These are phyloP conservation scores for Siniperca knerii DNA, from an alignment of 2,113 vertebrate genomes.

Conservation along the genomic window DNA sequence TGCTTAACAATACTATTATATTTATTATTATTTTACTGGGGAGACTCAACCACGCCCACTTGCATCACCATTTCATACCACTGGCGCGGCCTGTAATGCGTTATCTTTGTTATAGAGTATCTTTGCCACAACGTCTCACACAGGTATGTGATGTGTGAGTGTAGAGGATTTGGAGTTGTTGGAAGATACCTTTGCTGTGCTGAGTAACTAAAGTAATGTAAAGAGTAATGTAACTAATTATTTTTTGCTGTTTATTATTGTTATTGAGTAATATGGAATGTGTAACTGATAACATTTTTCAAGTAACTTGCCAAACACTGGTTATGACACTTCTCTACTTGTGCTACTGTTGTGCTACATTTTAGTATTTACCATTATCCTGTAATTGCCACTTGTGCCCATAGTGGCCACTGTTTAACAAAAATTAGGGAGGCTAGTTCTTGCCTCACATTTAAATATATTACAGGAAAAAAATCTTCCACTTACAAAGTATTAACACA, in stretches of 20 bases:
- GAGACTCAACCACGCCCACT: too few species aligned
- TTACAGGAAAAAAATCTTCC: background rate
- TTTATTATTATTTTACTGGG: too few species aligned
- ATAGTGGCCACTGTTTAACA: too few species aligned
- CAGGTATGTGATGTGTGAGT: background rate
- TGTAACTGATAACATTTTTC: background rate
- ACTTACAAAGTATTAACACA: background rate
- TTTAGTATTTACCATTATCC: too few species aligned
- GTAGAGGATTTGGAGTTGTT: background rate
- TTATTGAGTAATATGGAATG: too few species aligned
- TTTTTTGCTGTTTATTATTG: too few species aligned
- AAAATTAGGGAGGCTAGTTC: background rate
- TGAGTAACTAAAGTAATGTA: background rate
- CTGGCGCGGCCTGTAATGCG: too few species aligned
- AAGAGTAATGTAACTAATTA: too few species aligned
- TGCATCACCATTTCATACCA: too few species aligned
- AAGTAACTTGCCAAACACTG: background rate
- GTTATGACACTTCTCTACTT: background rate
- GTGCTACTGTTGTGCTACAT: background rate
- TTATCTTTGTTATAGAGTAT: too few species aligned
- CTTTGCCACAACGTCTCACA: background rate
- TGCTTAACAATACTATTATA: too few species aligned
- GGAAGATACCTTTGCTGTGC: background rate
- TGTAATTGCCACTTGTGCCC: background rate
- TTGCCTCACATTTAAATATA: background rate